Conservation (phyloP, 2,113 vertebrate species). For the Cyanistes caeruleus region DNA sequence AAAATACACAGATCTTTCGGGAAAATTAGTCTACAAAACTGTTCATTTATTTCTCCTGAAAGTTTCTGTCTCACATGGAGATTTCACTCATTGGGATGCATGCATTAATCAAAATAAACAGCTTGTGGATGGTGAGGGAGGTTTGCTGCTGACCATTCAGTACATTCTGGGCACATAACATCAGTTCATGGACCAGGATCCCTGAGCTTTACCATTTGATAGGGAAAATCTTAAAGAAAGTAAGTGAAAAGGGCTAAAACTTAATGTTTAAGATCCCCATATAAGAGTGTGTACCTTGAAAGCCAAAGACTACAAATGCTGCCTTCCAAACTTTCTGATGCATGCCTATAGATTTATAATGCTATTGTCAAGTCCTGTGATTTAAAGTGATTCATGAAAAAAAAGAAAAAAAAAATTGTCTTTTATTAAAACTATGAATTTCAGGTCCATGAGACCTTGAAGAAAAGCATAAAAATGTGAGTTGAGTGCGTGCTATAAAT, state of each 20-base stretch:
- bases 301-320: background rate
- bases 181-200: background rate
- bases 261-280: background rate
- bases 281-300: background rate
- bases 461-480: background rate
- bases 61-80: background rate
- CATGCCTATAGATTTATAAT: background rate
- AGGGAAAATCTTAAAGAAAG: background rate
- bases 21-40: background rate
- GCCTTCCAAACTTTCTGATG: background rate
- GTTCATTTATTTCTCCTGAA: background rate
- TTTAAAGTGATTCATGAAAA: background rate
- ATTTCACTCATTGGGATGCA: background rate
- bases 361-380: background rate
- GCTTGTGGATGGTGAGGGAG: background rate
- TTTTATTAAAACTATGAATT: conserved; percentile 28
- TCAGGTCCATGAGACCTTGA: background rate
- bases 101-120: conserved; percentile 73
- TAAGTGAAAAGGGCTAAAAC: background rate
- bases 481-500: background rate
- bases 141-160: background rate
- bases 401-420: background rate
- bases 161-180: background rate
- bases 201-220: background rate
- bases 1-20: background rate